Conservation (phyloP, 2,113 vertebrate genomes). For the Rhombomys opimus region DNA sequence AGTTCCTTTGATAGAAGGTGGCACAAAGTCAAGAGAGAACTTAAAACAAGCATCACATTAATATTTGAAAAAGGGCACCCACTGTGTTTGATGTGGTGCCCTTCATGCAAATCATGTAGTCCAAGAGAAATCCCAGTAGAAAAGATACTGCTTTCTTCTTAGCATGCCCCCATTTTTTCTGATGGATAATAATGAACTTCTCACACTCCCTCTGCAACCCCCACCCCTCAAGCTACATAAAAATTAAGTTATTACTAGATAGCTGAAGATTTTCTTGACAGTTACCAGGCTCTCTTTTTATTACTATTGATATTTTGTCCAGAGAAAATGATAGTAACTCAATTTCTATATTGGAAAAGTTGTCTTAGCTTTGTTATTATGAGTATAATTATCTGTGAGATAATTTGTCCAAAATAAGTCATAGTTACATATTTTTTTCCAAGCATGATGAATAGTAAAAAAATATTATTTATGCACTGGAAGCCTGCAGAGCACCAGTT, state of each 20-base stretch:
- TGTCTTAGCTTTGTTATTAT: conserved; percentile 72
- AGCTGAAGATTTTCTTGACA: conserved; percentile 85
- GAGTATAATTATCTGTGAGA: conserved; percentile 14
- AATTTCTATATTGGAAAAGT: conserved; percentile 56
- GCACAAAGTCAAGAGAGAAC: conserved; percentile 92
- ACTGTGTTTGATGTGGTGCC: conserved; percentile 95
- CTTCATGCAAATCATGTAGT: conserved; percentile 96
- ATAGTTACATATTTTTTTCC: conserved; percentile 61
- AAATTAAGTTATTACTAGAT: conserved; percentile 89
- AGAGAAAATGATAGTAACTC: conserved; percentile 76
- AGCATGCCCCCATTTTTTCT: conserved; percentile 85
- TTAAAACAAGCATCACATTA: conserved; percentile 94
- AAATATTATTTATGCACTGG: neutral
- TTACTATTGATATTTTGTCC: conserved; percentile 80
- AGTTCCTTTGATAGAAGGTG: conserved; percentile 94
- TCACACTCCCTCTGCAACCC: conserved; percentile 93
- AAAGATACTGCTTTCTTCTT: conserved; percentile 92
- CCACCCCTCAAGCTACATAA: conserved; percentile 85
- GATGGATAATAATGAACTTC: conserved; percentile 95
- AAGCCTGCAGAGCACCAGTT: conserved; percentile 59
- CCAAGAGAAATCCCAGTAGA: conserved; percentile 92
- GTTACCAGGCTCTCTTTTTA: conserved; percentile 67
- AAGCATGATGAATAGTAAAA: conserved; percentile 23
- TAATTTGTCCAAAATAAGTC: conserved; percentile 68
- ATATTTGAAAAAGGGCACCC: conserved; percentile 97